Base-by-base conservation (phyloP, 2,113 vertebrate species). In the Notarius lentiginosus region DNA sequence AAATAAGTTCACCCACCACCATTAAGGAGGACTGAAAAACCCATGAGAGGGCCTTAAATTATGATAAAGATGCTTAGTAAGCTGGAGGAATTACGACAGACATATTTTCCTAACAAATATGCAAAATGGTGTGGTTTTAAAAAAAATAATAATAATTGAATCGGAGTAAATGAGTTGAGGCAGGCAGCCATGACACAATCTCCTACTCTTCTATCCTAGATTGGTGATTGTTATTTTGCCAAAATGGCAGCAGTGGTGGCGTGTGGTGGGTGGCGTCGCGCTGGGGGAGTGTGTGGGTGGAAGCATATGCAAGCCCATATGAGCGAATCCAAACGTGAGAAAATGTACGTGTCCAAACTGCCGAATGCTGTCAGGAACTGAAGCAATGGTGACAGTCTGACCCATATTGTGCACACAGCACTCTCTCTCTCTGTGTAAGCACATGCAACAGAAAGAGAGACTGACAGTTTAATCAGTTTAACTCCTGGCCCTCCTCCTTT, bases 231-330 rank as follows among this genome's bases (percentile, higher is more conserved):
- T 24, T 58, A 30, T 27, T 58, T 79, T 84, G 82, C 77, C 63
- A 86, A 72, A 86, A 30, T 24, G 53, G 65, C 85, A 86, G 61
- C 63, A 86, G 51, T 60, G 65, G 60, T 58, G 76, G 58, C 14
- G 66, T 22, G 84, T 80, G 73, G 84, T 60, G 51, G 83, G 84
- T 83, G 84, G 72, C 81, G 49, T 51, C 73, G 51, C 55, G 20
- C 81, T 84, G 81, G 60, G 77, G 84, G 81, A 73, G 84, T 72
- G 85, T 82, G 86, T 87, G 88, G 88, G 88, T 49, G 41, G 86
- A 47, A 66, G 72, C 88, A 89, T 87, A 87, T 89, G 86, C 27
- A 73, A 87, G 53, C 6, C 9, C 88, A 89, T 89, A 87, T 84
- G 88, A 65, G 60, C 11, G 87, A 68, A 79, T 60, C 55, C 47